Percentiles rank a stretch among this genome's conserved stretches.
These are phyloP conservation scores for Terrapene triunguis DNA, from an alignment of 2,113 vertebrate genomes.

Conservation along the genomic window DNA sequence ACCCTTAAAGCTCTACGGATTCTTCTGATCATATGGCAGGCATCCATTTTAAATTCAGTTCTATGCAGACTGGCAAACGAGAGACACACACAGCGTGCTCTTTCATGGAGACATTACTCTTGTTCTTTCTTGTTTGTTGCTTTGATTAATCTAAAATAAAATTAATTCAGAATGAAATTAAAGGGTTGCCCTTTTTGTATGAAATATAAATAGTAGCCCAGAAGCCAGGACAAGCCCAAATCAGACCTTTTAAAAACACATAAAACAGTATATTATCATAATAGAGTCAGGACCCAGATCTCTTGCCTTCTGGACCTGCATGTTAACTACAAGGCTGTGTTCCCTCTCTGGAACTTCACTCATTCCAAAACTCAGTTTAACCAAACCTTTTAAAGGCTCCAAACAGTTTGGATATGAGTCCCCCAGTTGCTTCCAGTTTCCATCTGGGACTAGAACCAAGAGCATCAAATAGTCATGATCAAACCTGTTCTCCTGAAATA, in stretches of 20 bases:
- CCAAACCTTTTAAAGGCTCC: neutral
- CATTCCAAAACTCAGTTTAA: neutral
- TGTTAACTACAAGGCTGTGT: accelerated
- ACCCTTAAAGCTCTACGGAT: neutral
- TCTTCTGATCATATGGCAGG: neutral
- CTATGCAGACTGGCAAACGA: neutral
- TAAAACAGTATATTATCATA: accelerated
- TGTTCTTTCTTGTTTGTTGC: neutral
- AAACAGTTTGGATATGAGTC: neutral
- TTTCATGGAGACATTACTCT: neutral
- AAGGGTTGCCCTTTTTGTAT: neutral
- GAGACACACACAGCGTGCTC: neutral
- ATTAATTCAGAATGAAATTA: neutral
- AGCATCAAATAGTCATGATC: accelerated
- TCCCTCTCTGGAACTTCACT: neutral
- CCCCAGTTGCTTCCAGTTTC: neutral
- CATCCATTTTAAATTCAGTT: neutral
- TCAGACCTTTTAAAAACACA: neutral
- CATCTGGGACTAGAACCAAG: neutral
- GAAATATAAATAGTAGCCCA: neutral
- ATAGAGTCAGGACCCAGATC: accelerated
- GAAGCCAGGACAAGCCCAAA: neutral
- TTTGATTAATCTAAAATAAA: neutral
- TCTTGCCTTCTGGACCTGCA: neutral
- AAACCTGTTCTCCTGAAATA: accelerated